These are phyloP conservation scores for Galaxea fascicularis DNA, from an alignment of 92 coral and sea anemone species.

Conservation along the genomic window DNA sequence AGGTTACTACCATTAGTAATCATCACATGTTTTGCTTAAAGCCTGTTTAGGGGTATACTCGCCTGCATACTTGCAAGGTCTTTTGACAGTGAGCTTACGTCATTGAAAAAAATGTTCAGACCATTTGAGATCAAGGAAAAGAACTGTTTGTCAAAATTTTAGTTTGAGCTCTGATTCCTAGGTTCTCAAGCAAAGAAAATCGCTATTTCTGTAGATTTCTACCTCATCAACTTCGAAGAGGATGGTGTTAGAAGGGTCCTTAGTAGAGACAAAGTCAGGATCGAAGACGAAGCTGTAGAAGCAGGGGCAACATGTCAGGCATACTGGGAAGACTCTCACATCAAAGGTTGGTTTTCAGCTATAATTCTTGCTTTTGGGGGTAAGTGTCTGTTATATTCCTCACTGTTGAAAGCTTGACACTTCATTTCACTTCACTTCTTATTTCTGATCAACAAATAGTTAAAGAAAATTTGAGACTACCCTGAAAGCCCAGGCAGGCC, in stretches of 20 bases:
- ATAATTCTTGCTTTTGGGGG: constrained; percentile 37
- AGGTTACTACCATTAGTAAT: neutral
- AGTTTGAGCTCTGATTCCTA: neutral
- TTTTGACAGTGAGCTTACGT: too few species aligned
- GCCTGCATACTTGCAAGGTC: too few species aligned
- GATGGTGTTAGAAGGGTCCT: constrained; percentile 21
- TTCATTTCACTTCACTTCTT: too few species aligned
- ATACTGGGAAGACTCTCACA: constrained; percentile 34
- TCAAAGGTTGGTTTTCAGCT: constrained; percentile 41
- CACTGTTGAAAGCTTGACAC: too few species aligned
- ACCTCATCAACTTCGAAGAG: constrained; percentile 32
- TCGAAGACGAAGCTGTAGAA: constrained; percentile 29
- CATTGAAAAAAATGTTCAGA: neutral
- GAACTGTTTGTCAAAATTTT: neutral
- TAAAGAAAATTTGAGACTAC: too few species aligned
- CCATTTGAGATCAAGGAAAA: neutral
- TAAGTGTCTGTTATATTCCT: neutral
- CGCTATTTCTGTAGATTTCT: constrained; percentile 30
- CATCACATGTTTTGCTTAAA: neutral
- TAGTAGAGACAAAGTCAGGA: constrained; percentile 28
- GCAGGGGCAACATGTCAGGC: constrained; percentile 29
- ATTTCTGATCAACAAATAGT: too few species aligned
- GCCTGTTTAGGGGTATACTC: too few species aligned
- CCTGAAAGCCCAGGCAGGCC: too few species aligned
- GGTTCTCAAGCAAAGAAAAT: neutral